Conservation (phyloP, 2,888 invertebrate species). For the Mythimna vitellina region DNA sequence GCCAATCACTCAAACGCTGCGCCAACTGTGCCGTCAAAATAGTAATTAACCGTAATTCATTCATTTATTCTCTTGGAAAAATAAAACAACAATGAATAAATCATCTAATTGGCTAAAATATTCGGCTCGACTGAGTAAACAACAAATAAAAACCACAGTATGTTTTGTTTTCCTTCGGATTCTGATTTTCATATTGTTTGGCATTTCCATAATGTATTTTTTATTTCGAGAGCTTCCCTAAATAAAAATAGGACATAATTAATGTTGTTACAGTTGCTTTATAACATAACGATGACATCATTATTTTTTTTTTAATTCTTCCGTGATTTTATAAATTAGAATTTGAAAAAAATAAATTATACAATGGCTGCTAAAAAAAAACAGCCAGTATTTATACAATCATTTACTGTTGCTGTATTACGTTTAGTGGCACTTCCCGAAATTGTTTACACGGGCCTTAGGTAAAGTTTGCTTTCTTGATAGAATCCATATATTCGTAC, state of each 20-base stretch:
- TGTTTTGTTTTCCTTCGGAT: slow-evolving; percentile 28
- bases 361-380: neutral
- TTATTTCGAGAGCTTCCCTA: neutral
- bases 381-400: slow-evolving; percentile 2
- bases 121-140: slow-evolving; percentile 28
- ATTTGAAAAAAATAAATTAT: too few species aligned
- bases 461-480: slow-evolving; percentile 69
- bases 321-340: neutral
- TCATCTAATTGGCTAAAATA: slow-evolving; percentile 38
- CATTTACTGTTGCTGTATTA: slow-evolving; percentile 8
- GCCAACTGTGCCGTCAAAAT: too few species aligned
- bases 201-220: slow-evolving; percentile 19
- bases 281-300: neutral
- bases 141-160: slow-evolving; percentile 34
- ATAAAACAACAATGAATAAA: slow-evolving; percentile 45
- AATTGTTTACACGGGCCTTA: slow-evolving; percentile 68
- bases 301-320: neutral
- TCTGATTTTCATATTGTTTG: slow-evolving; percentile 27
- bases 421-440: slow-evolving; percentile 60
- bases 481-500: slow-evolving; percentile 58
- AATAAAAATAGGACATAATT: neutral
- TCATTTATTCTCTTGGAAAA: slow-evolving; percentile 10
- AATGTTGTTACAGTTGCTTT: neutral
- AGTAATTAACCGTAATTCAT: neutral
- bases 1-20: too few species aligned